phyloP scores from a whole-genome alignment of 2,113 vertebrate genomes.

The Leptodactylus fuscus region DNA sequence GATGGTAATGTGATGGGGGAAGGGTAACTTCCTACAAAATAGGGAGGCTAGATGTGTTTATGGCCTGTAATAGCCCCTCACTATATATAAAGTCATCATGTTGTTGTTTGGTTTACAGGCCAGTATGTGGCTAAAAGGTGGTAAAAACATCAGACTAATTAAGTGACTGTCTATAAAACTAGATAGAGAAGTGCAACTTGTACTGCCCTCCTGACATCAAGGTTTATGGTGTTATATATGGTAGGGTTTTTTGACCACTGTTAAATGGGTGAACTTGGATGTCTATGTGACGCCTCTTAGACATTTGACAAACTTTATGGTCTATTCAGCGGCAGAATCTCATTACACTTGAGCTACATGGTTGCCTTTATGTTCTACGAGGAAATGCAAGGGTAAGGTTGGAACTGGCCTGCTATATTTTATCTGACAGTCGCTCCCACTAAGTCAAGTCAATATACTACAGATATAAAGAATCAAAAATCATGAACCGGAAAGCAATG shows the following conservation, averaged over 20 bases:
- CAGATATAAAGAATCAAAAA: neutral
- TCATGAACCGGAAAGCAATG: neutral
- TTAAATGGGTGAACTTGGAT: constrained; percentile 25
- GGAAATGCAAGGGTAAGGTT: neutral
- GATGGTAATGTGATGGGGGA: constrained; percentile 59
- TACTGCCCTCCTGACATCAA: constrained; percentile 72
- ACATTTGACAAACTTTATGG: neutral
- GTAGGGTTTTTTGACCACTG: constrained; percentile 55
- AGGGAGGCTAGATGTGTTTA: constrained; percentile 69
- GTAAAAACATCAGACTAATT: constrained; percentile 71
- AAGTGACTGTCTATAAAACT: constrained; percentile 72
- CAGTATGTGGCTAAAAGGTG: constrained; percentile 74
- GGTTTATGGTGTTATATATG: constrained; percentile 81
- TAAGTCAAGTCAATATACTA: neutral
- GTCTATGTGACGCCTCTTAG: neutral
- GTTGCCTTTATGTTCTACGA: neutral
- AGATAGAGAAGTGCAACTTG: constrained; percentile 71
- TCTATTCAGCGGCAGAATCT: neutral
- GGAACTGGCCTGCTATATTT: neutral
- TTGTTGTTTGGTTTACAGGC: constrained; percentile 70
- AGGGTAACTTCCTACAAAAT: constrained; percentile 60
- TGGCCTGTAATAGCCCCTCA: constrained; percentile 71
- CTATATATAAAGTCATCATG: constrained; percentile 73
- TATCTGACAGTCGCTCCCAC: neutral
- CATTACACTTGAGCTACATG: neutral